Evolutionary conservation across 2,888 invertebrate species (phyloP).

Genomic region (Spisula solida): DNA sequence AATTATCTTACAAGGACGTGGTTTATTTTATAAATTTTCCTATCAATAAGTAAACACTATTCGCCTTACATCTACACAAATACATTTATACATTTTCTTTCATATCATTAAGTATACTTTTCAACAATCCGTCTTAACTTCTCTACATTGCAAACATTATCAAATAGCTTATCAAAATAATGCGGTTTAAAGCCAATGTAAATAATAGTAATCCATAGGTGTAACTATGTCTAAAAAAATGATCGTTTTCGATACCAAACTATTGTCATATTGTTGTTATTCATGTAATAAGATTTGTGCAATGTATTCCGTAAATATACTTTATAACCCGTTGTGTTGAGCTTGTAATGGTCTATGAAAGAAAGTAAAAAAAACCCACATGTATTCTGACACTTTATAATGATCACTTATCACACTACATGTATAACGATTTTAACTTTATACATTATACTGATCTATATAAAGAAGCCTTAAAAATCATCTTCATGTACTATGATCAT

Average conservation of each 20-base stretch:
- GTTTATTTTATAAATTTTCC: neutral
- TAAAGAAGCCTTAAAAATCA: too few species aligned
- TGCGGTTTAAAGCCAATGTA: constrained; percentile 2
- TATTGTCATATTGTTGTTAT: neutral
- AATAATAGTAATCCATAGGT: neutral
- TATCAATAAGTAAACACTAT: constrained; percentile 14
- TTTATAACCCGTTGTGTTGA: neutral
- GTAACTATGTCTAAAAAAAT: neutral
- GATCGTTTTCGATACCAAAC: neutral
- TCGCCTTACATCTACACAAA: neutral
- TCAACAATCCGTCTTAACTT: constrained; percentile 1
- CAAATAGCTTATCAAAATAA: constrained; percentile 19
- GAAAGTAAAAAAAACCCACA: neutral
- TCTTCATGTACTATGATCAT: too few species aligned
- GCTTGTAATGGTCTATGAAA: neutral
- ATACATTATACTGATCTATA: too few species aligned
- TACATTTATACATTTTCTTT: neutral
- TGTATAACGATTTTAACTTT: too few species aligned
- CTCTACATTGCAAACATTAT: constrained; percentile 7
- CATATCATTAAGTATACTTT: neutral
- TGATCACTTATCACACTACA: too few species aligned
- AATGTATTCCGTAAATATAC: neutral
- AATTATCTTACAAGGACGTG: neutral
- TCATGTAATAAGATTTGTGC: too few species aligned
- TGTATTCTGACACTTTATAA: too few species aligned